Conservation (phyloP, 2,888 invertebrate genomes). For the Apocheima hispidaria region DNA sequence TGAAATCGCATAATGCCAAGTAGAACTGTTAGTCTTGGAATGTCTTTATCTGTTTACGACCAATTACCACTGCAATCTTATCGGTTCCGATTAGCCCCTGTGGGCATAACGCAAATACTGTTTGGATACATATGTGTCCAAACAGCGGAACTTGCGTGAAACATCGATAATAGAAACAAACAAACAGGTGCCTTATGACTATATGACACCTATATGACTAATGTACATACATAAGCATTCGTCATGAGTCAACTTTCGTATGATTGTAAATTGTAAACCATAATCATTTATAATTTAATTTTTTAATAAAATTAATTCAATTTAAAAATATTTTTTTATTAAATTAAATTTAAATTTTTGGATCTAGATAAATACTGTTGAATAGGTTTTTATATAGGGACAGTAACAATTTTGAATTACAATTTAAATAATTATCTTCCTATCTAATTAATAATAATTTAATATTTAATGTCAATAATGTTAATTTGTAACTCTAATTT, state of each 20-base stretch:
- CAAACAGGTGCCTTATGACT: not conserved
- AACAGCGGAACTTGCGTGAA: not conserved
- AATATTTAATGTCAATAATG: too few relatives aligned
- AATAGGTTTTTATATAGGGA: too few relatives aligned
- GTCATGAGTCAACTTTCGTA: not conserved
- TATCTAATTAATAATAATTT: too few relatives aligned
- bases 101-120: not conserved
- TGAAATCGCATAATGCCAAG: not conserved
- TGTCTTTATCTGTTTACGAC: not conserved
- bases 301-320: too few relatives aligned
- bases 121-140: not conserved
- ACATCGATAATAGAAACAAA: not conserved
- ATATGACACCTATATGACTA: too few relatives aligned
- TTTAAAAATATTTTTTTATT: too few relatives aligned
- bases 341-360: too few relatives aligned
- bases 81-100: constrained; percentile 3
- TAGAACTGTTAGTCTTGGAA: not conserved
- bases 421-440: too few relatives aligned
- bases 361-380: too few relatives aligned
- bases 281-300: too few relatives aligned
- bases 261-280: not conserved
- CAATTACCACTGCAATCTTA: constrained; percentile 5
- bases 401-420: too few relatives aligned
- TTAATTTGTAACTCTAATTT: too few relatives aligned
- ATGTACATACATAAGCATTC: not conserved